phyloP scores from a whole-genome alignment of 1,140 invertebrate genomes.

The Drosophila nannoptera region DNA sequence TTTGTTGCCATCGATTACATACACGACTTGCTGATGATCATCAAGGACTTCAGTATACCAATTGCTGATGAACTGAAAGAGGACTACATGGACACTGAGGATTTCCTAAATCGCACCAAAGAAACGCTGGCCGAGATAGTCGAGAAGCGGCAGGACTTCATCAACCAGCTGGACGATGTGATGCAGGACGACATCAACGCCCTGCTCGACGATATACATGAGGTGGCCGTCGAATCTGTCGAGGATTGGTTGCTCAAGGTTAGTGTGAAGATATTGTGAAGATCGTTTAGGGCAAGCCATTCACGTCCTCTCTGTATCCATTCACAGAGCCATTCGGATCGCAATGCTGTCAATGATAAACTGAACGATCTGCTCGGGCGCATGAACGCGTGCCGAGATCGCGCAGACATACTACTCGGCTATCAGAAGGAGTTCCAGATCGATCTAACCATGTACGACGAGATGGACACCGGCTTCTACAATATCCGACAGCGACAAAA shows the following conservation, averaged over 20 bases:
- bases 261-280: conserved; percentile 7
- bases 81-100: conserved; percentile 81
- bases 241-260: conserved; percentile 63
- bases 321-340: conserved; percentile 80
- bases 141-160: conserved; percentile 80
- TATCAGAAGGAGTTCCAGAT: conserved; percentile 88
- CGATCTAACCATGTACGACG: conserved; percentile 88
- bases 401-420: conserved; percentile 84
- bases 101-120: conserved; percentile 80
- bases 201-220: conserved; percentile 81
- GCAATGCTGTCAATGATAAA: conserved; percentile 82
- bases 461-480: conserved; percentile 87
- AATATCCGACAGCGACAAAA: conserved; percentile 88
- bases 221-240: conserved; percentile 79
- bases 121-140: conserved; percentile 78
- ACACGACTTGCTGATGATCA: conserved; percentile 86
- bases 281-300: no score
- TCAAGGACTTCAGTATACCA: conserved; percentile 85
- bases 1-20: conserved; percentile 84
- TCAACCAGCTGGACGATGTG: conserved; percentile 80
- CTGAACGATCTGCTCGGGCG: conserved; percentile 83
- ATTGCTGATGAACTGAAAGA: conserved; percentile 83
- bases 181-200: conserved; percentile 81
- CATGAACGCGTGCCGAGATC: conserved; percentile 82
- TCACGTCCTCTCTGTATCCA: neutral